Percentiles rank a stretch among this genome's conserved stretches.
These are phyloP conservation scores for Corvus hawaiiensis DNA, from an alignment of 2,113 vertebrate species.

Conservation along the genomic window DNA sequence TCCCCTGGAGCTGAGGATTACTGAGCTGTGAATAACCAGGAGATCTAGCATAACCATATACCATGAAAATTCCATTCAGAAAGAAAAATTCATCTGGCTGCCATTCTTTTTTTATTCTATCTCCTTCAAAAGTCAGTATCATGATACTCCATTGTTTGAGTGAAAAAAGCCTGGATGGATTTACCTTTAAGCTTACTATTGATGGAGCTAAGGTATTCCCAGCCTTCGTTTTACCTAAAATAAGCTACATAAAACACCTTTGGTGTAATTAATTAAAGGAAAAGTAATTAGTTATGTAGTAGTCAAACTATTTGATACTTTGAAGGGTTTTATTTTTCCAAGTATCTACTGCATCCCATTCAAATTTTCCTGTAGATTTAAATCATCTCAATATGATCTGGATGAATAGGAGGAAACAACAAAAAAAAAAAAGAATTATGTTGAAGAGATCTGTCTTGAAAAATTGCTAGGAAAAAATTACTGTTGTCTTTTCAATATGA, in stretches of 20 bases:
- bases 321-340: neutral
- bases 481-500: neutral
- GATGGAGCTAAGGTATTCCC: neutral
- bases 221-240: neutral
- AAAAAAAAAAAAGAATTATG: neutral
- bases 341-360: neutral
- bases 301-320: neutral
- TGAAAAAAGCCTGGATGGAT: neutral
- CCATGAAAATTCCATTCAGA: neutral
- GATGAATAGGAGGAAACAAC: neutral
- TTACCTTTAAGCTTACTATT: neutral
- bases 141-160: neutral
- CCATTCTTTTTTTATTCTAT: neutral
- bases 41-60: neutral
- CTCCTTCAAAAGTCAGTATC: neutral
- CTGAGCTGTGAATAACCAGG: neutral
- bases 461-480: neutral
- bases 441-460: neutral
- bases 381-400: neutral
- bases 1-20: neutral
- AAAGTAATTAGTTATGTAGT: neutral
- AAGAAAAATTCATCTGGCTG: neutral
- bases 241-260: neutral
- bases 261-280: neutral
- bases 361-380: neutral